Evolutionary conservation across 2,113 vertebrate species (phyloP).

Genomic region (Rana temporaria): DNA sequence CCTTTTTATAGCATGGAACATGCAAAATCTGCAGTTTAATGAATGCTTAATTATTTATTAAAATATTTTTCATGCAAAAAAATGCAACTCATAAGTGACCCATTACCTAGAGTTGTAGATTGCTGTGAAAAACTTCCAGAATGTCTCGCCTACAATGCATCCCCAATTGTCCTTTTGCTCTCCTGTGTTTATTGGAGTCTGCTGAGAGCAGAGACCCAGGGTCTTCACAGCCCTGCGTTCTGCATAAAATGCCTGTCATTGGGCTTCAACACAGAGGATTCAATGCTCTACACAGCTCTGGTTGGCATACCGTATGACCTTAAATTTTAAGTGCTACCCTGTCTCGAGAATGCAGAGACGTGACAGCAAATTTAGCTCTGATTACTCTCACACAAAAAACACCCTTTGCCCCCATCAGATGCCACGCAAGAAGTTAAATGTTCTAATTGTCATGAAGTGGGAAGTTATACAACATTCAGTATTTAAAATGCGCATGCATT

Average conservation of each 20-base stretch:
- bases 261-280: slow-evolving; percentile 32
- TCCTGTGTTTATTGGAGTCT: slow-evolving; percentile 46
- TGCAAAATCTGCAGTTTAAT: slow-evolving; percentile 1
- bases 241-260: slow-evolving; percentile 47
- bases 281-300: background rate
- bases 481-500: background rate
- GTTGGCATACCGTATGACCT: slow-evolving; percentile 37
- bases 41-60: background rate
- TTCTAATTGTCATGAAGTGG: slow-evolving; percentile 19
- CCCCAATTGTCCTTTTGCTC: slow-evolving; percentile 36
- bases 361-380: slow-evolving; percentile 43
- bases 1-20: background rate
- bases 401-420: slow-evolving; percentile 10
- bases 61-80: background rate
- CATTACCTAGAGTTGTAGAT: background rate
- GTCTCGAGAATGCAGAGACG: slow-evolving; percentile 3
- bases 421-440: slow-evolving; percentile 16
- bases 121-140: background rate
- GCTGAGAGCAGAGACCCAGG: slow-evolving; percentile 40
- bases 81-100: background rate
- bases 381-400: slow-evolving; percentile 27
- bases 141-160: slow-evolving; percentile 2
- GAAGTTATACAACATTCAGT: background rate
- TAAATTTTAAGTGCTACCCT: slow-evolving; percentile 32
- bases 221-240: slow-evolving; percentile 45